A percentile compares a stretch with the other conserved stretches of the same genome.
These are phyloP conservation scores for Drosophila imparisetae DNA, from an alignment of 2,888 invertebrate genomes.

Conservation along the genomic window DNA sequence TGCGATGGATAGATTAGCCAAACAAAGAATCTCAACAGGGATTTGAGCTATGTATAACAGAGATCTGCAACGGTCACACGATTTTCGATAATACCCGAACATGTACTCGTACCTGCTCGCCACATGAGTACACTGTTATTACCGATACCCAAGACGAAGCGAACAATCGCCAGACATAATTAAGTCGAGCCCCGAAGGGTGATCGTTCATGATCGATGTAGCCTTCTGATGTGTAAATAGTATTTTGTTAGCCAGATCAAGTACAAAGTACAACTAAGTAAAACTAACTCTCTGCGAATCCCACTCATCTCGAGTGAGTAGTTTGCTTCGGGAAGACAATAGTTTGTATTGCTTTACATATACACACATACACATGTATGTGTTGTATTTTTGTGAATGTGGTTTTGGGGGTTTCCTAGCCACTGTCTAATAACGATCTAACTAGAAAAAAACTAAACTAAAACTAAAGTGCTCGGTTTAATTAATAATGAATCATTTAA, in stretches of 20 bases:
- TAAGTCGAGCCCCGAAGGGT: background rate
- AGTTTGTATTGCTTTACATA: slow-evolving; percentile 52
- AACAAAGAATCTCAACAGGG: slow-evolving; percentile 3
- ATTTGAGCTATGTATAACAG: slow-evolving; percentile 18
- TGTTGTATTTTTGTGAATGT: slow-evolving; percentile 1
- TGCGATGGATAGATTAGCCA: slow-evolving; percentile 1
- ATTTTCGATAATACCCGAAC: background rate
- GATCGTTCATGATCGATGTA: background rate
- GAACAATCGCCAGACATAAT: background rate
- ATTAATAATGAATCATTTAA: slow-evolving; percentile 27
- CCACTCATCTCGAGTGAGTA: slow-evolving; percentile 18
- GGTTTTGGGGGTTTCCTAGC: background rate
- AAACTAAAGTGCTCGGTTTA: background rate
- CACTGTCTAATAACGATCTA: background rate
- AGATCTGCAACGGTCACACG: background rate
- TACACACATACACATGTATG: background rate
- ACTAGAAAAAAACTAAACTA: background rate
- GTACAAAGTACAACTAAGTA: slow-evolving; percentile 40
- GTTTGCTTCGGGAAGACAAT: slow-evolving; percentile 44
- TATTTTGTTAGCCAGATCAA: slow-evolving; percentile 20
- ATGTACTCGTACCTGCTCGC: background rate
- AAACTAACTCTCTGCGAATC: slow-evolving; percentile 24
- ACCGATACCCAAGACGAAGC: background rate
- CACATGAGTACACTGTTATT: background rate
- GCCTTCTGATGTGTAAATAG: background rate